Percentiles rank a stretch among this genome's conserved stretches.
These are phyloP conservation scores for Oreochromis niloticus DNA, from an alignment of 2,113 vertebrate genomes.

Conservation along the genomic window DNA sequence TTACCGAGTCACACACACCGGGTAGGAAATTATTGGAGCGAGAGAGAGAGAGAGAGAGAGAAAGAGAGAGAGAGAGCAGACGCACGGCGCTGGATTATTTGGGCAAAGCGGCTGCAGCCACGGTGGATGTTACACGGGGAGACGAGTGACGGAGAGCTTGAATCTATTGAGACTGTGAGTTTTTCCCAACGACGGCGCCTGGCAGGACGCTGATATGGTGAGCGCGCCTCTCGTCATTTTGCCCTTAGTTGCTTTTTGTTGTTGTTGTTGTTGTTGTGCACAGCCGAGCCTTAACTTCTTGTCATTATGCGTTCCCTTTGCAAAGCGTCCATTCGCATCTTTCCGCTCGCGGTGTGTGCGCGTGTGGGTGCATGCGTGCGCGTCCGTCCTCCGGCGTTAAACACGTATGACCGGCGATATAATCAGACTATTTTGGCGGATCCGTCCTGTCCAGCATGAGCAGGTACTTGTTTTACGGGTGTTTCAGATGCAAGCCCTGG, in stretches of 20 bases:
- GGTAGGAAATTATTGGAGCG: constrained; percentile 61
- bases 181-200: constrained; percentile 5
- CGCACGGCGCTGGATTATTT: constrained; percentile 56
- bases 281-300: constrained; percentile 32
- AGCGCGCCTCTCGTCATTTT: not conserved
- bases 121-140: constrained; percentile 59
- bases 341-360: not conserved
- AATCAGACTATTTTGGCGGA: not conserved
- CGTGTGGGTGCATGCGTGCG: not conserved
- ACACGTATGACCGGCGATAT: not conserved
- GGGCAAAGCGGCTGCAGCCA: constrained; percentile 61
- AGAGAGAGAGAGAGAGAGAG: constrained; percentile 20
- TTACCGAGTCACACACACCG: constrained; percentile 6
- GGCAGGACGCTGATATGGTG: constrained; percentile 60
- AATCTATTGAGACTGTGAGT: constrained; percentile 17
- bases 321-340: not conserved
- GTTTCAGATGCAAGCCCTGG: not conserved
- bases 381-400: not conserved
- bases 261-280: not conserved
- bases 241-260: not conserved
- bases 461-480: not conserved
- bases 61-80: constrained; percentile 14
- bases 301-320: not conserved
- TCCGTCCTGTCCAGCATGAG: not conserved
- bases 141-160: constrained; percentile 36